Evolutionary conservation across 2,888 invertebrate species (phyloP).

Genomic region (Vanessa cardui): DNA sequence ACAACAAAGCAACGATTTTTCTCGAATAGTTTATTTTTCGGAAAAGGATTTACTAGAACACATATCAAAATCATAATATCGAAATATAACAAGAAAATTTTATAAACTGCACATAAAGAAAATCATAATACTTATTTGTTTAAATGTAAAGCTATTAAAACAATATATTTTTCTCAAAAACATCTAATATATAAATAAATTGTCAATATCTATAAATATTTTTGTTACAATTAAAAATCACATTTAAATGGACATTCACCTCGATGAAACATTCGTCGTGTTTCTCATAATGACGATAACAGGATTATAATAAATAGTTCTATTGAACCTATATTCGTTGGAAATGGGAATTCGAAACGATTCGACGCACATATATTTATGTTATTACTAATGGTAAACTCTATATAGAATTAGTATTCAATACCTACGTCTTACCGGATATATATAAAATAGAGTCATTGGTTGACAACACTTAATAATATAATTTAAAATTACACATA

Average conservation of each 20-base stretch:
- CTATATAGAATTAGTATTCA: background rate
- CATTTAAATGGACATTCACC: slow-evolving; percentile 43
- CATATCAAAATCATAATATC: too few relatives aligned
- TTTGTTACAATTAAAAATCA: slow-evolving; percentile 25
- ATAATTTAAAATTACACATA: too few relatives aligned
- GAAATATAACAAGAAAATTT: too few relatives aligned
- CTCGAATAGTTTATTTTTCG: too few relatives aligned
- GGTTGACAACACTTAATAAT: background rate
- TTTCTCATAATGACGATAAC: slow-evolving; percentile 44
- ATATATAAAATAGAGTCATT: slow-evolving; percentile 11
- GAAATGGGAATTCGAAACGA: slow-evolving; percentile 44
- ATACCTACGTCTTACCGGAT: slow-evolving; percentile 13
- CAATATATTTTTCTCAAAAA: too few relatives aligned
- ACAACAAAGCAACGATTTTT: too few relatives aligned
- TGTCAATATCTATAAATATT: slow-evolving; percentile 3
- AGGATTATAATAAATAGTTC: slow-evolving; percentile 63
- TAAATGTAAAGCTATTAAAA: too few relatives aligned
- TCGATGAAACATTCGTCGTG: slow-evolving; percentile 39
- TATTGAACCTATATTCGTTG: slow-evolving; percentile 62
- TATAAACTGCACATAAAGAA: too few relatives aligned
- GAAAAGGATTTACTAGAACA: too few relatives aligned
- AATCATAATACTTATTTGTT: too few relatives aligned
- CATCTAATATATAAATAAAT: background rate
- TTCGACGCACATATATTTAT: slow-evolving; percentile 7
- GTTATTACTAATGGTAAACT: background rate